A percentile compares a stretch with the other conserved stretches of the same genome.
Evolutionary conservation across 2,888 invertebrate genomes (phyloP).

Genomic region (Strigamia maritima): DNA sequence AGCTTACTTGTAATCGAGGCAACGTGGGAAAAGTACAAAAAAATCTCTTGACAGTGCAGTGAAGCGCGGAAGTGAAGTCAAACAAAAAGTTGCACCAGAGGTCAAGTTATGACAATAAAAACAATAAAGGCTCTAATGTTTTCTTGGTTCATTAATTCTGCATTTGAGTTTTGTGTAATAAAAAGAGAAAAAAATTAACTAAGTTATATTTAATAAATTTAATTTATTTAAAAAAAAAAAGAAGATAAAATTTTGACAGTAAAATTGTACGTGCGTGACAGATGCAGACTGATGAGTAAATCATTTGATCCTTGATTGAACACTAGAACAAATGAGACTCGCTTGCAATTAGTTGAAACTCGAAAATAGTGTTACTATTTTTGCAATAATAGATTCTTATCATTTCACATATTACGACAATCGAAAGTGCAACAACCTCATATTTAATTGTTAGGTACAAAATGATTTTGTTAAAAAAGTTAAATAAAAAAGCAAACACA

Average conservation of each 20-base stretch:
- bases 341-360: neutral
- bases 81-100: neutral
- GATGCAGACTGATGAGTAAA: neutral
- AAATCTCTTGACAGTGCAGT: neutral
- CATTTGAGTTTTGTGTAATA: neutral
- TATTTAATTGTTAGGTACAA: neutral
- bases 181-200: neutral
- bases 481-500: neutral
- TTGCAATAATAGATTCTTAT: neutral
- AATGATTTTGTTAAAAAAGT: neutral
- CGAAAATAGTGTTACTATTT: neutral
- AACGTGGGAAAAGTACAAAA: neutral
- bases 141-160: neutral
- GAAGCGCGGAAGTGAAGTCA: conserved; percentile 7
- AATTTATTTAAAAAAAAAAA: neutral
- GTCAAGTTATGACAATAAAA: conserved; percentile 24
- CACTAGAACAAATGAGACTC: neutral
- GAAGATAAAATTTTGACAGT: neutral
- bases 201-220: neutral
- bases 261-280: conserved; percentile 3
- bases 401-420: neutral
- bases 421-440: neutral
- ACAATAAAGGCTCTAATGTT: neutral
- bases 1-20: neutral
- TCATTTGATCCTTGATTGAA: conserved; percentile 1